Evolutionary conservation across 2,888 invertebrate species (phyloP).

Genomic region (Helleia helle): DNA sequence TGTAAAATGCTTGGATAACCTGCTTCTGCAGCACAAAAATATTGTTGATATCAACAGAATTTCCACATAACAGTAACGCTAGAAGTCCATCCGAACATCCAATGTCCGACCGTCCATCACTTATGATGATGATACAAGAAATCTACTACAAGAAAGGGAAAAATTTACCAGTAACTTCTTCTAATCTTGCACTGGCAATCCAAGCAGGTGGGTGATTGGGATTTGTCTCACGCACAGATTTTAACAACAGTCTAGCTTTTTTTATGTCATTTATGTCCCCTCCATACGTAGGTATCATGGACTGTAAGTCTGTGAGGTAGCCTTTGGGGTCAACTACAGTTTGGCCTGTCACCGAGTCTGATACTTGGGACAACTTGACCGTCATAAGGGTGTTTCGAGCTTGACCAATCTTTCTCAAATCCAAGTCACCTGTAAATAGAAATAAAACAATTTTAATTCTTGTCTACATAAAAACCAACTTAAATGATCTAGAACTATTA

Average conservation of each 20-base stretch:
- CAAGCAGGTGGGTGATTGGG: constrained; percentile 99
- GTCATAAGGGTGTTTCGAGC: constrained; percentile 99
- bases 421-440: constrained; percentile 88
- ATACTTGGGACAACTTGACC: constrained; percentile 96
- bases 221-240: constrained; percentile 97
- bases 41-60: too few species aligned
- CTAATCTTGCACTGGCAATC: constrained; percentile 98
- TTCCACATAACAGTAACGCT: too few species aligned
- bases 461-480: not conserved
- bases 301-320: constrained; percentile 98
- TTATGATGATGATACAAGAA: too few species aligned
- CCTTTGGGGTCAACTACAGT: constrained; percentile 99
- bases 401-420: constrained; percentile 98
- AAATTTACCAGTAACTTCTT: constrained; percentile 92
- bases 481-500: too few species aligned
- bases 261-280: constrained; percentile 99
- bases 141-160: too few species aligned
- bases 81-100: too few species aligned
- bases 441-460: too few species aligned
- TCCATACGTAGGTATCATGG: constrained; percentile 99
- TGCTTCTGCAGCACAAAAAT: too few species aligned
- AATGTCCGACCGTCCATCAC: too few species aligned
- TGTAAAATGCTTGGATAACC: too few species aligned
- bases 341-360: constrained; percentile 98
- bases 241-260: constrained; percentile 94